A percentile compares a stretch with the other conserved stretches of the same genome.
Conservation (phyloP, 1,140 invertebrate species). For the Pseudachorutes palmiensis region DNA sequence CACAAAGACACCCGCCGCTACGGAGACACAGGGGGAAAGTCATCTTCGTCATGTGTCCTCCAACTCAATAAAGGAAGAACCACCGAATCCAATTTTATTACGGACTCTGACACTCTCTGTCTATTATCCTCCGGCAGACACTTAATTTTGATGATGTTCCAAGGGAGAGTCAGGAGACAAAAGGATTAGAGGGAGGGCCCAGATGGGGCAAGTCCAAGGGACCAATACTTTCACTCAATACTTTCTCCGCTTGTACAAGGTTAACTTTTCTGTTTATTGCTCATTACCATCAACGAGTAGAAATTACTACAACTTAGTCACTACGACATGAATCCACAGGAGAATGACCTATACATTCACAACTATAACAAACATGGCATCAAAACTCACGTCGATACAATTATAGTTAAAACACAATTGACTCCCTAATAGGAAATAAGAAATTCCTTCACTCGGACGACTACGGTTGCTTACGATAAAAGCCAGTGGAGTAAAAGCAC, state of each 20-base stretch:
- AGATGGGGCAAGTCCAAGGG: no score
- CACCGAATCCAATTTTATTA: constrained; percentile 10
- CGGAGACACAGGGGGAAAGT: not conserved
- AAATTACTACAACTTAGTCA: no score
- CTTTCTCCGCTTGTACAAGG: not conserved
- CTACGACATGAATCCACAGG: no score
- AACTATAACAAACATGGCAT: no score
- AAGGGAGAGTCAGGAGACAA: not conserved
- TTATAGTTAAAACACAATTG: no score
- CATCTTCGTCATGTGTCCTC: not conserved
- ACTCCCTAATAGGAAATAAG: no score
- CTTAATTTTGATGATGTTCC: constrained; percentile 11
- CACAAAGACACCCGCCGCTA: not conserved
- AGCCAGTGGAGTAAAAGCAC: no score
- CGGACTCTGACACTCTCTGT: constrained; percentile 11
- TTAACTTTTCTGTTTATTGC: not conserved
- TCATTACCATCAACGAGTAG: not conserved
- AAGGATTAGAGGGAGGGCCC: not conserved
- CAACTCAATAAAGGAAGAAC: constrained; percentile 6
- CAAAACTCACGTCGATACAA: no score
- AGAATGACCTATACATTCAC: no score
- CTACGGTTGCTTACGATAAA: no score
- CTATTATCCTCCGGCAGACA: constrained; percentile 1
- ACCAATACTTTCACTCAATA: no score
- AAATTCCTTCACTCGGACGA: no score